phyloP scores from a whole-genome alignment of 2,113 vertebrate species.

The Carollia perspicillata region DNA sequence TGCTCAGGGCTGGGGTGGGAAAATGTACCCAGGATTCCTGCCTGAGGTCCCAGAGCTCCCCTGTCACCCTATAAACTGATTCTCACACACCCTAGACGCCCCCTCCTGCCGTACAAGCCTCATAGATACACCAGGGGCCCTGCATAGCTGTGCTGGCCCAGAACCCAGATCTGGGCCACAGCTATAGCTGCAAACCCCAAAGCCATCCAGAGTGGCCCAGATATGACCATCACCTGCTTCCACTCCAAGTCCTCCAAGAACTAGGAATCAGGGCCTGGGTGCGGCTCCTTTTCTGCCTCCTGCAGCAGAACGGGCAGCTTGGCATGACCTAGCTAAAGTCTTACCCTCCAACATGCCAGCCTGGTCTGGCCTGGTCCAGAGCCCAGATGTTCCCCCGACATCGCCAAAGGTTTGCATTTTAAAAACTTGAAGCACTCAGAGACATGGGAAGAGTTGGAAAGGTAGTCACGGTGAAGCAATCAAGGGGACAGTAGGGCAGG shows the following conservation, averaged over 20 bases:
- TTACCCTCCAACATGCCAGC: not conserved
- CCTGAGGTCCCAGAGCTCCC: not conserved
- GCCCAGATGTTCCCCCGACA: not conserved
- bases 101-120: not conserved
- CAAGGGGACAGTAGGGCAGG: no score
- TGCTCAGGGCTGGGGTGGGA: not conserved
- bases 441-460: not conserved
- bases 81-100: not conserved
- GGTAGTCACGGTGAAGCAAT: not conserved
- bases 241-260: not conserved
- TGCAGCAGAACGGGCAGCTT: not conserved
- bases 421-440: not conserved
- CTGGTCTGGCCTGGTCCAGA: not conserved
- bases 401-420: not conserved
- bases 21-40: not conserved
- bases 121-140: not conserved
- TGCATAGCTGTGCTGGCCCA: not conserved
- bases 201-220: not conserved
- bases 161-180: not conserved
- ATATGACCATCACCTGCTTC: not conserved
- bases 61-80: not conserved
- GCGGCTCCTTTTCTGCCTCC: not conserved
- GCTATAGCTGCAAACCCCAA: not conserved
- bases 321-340: fast-evolving
- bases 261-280: not conserved